A percentile compares a stretch with the other conserved stretches of the same genome.
These are phyloP conservation scores for Nothura maculosa DNA, from an alignment of 2,797 vertebrate genomes.

Conservation along the genomic window DNA sequence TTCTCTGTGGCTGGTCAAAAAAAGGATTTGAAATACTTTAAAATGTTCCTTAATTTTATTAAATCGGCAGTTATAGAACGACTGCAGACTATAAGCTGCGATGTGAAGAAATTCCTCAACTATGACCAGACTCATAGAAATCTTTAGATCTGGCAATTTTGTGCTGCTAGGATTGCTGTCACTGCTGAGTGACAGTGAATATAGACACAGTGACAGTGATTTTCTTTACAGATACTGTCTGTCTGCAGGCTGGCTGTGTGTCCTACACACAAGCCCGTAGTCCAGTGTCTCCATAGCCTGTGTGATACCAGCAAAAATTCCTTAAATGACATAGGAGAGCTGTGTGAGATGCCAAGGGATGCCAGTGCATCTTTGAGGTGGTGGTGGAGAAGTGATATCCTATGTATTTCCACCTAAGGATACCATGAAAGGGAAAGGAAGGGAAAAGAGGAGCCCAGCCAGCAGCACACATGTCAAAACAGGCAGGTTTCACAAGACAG, in stretches of 20 bases:
- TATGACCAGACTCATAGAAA: conserved; percentile 8
- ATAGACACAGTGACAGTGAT: too few relatives aligned
- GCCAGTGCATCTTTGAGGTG: accelerated
- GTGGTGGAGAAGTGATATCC: not conserved
- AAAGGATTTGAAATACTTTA: not conserved
- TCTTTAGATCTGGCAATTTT: not conserved
- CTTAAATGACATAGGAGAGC: not conserved
- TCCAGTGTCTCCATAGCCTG: too few relatives aligned
- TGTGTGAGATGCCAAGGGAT: not conserved
- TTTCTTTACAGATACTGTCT: too few relatives aligned
- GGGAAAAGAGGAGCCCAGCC: not conserved
- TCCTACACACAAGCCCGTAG: too few relatives aligned
- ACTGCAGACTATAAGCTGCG: not conserved
- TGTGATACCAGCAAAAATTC: not conserved
- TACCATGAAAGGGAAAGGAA: not conserved
- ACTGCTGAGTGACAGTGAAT: not conserved
- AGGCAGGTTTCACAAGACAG: not conserved
- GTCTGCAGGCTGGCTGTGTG: not conserved
- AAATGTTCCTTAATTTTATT: not conserved
- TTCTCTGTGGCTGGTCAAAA: not conserved
- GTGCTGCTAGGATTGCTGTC: not conserved
- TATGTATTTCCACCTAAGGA: accelerated
- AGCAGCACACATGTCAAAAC: not conserved
- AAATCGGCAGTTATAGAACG: not conserved
- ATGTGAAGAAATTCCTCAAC: not conserved